Conservation (phyloP, 1,140 invertebrate genomes). For the Araneus ventricosus region DNA sequence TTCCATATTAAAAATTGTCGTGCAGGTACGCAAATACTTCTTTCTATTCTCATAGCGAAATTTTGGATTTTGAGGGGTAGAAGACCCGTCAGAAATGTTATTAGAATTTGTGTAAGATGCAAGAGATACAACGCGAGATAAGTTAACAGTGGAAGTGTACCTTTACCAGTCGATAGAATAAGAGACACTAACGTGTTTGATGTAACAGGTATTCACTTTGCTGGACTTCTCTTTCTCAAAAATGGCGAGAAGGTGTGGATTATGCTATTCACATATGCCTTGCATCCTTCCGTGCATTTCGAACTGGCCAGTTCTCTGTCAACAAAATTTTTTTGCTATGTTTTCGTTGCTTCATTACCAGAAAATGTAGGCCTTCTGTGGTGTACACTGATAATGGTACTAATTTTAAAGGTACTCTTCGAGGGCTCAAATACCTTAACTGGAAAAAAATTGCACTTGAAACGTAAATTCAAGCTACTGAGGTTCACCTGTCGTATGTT, state of each 20-base stretch:
- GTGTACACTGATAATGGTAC: background rate
- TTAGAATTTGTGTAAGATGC: background rate
- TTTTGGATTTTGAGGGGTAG: conserved; percentile 31
- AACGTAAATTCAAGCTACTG: background rate
- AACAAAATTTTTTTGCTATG: background rate
- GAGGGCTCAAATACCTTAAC: background rate
- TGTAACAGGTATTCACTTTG: background rate
- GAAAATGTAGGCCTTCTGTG: background rate
- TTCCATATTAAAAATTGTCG: background rate
- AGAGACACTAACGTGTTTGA: conserved; percentile 17
- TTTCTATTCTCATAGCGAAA: background rate
- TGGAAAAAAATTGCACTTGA: background rate
- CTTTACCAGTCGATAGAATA: background rate
- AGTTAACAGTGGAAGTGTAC: no score
- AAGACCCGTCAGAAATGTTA: background rate
- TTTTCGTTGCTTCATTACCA: background rate
- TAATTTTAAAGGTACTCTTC: background rate
- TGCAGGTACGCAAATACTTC: background rate
- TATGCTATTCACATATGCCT: background rate
- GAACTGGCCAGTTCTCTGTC: background rate
- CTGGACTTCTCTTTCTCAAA: background rate
- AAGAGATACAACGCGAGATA: background rate
- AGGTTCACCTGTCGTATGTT: no score
- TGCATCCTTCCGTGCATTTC: background rate
- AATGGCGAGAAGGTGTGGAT: background rate